Conservation (phyloP, 2,888 invertebrate genomes). For the Neocrepidodera transversa region DNA sequence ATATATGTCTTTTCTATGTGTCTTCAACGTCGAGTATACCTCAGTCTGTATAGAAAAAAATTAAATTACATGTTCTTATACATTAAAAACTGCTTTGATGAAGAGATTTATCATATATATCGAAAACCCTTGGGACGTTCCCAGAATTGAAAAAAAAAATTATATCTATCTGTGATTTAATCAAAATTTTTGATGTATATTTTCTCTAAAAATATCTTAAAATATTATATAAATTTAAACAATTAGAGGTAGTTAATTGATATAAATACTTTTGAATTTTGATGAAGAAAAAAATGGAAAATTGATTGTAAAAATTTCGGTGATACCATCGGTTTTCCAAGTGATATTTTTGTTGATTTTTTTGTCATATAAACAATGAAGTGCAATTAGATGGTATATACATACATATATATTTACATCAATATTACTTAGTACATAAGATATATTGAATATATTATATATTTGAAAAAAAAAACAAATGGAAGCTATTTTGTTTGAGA, state of each 20-base stretch:
- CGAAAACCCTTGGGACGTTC: conserved; percentile 54
- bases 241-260: conserved; percentile 60
- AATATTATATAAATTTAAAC: conserved; percentile 61
- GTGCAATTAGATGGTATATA: conserved; percentile 70
- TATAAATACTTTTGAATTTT: conserved; percentile 52
- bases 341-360: conserved; percentile 51
- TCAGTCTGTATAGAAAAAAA: conserved; percentile 58
- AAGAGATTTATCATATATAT: conserved; percentile 51
- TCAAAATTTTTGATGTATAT: conserved; percentile 68
- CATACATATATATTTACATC: conserved; percentile 66
- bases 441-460: conserved; percentile 63
- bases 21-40: conserved; percentile 66
- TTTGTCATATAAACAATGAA: conserved; percentile 64
- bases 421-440: conserved; percentile 63
- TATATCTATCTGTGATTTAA: conserved; percentile 68
- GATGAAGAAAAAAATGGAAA: conserved; percentile 36
- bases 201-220: conserved; percentile 67
- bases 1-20: conserved; percentile 60
- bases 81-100: conserved; percentile 60
- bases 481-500: conserved; percentile 70
- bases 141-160: conserved; percentile 61
- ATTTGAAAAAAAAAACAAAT: conserved; percentile 57
- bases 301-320: conserved; percentile 40
- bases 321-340: conserved; percentile 45
- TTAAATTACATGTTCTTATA: conserved; percentile 43